Percentiles rank a stretch among this genome's conserved stretches.
These are phyloP conservation scores for Fopius arisanus DNA, from an alignment of 1,140 invertebrate species.

Conservation along the genomic window DNA sequence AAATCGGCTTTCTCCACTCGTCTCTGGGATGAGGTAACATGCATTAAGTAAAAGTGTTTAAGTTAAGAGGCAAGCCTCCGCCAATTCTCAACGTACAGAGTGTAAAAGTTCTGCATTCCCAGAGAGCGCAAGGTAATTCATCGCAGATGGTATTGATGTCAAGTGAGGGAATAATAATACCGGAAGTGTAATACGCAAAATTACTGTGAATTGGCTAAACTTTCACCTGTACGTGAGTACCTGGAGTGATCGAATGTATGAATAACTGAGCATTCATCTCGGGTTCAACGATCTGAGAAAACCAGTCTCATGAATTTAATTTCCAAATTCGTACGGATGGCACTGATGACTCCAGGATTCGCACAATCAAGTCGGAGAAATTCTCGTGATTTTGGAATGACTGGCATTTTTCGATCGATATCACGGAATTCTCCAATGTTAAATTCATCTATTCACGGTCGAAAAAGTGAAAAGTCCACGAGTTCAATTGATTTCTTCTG, in stretches of 20 bases:
- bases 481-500: too few species aligned
- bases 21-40: neutral
- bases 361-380: too few species aligned
- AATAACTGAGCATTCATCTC: neutral
- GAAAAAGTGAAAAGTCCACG: too few species aligned
- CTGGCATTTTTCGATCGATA: too few species aligned
- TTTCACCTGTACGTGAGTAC: neutral
- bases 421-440: too few species aligned
- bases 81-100: neutral
- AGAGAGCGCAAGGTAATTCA: neutral
- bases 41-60: conserved; percentile 6
- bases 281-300: neutral
- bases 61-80: neutral
- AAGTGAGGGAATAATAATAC: conserved; percentile 1
- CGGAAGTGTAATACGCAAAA: neutral
- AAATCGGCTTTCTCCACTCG: conserved; percentile 12
- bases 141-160: neutral
- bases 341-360: too few species aligned
- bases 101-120: neutral
- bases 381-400: too few species aligned
- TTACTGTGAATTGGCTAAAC: neutral
- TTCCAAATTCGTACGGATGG: neutral
- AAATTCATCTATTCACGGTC: too few species aligned
- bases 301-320: neutral
- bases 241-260: neutral